Percentiles rank a stretch among this genome's conserved stretches.
phyloP scores from a whole-genome alignment of 2,888 invertebrate genomes.

The Chaetogeoica ovagalla region DNA sequence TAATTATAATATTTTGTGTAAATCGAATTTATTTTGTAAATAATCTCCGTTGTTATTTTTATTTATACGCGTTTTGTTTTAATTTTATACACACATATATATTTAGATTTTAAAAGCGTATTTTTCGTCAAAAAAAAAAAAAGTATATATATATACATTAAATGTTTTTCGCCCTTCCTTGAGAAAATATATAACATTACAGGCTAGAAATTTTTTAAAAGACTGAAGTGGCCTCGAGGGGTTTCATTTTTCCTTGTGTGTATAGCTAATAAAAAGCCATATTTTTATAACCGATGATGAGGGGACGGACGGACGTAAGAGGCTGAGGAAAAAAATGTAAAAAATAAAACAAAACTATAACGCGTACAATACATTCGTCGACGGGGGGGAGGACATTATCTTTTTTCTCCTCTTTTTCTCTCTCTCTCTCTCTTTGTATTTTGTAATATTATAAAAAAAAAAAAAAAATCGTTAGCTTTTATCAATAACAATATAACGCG shows the following conservation, averaged over 20 bases:
- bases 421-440: too few species aligned
- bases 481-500: too few species aligned
- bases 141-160: background rate
- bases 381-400: constrained; percentile 35
- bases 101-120: constrained; percentile 45
- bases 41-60: constrained; percentile 48
- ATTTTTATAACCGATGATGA: constrained; percentile 47
- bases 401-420: constrained; percentile 18
- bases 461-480: too few species aligned
- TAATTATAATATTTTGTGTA: constrained; percentile 37
- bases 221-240: constrained; percentile 50
- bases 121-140: background rate
- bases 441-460: too few species aligned
- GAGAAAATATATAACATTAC: constrained; percentile 38
- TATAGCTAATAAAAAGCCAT: constrained; percentile 52
- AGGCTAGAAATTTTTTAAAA: constrained; percentile 53
- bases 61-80: constrained; percentile 45
- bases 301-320: too few species aligned
- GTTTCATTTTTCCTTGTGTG: constrained; percentile 44
- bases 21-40: constrained; percentile 50
- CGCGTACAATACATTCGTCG: constrained; percentile 31
- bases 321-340: constrained; percentile 1
- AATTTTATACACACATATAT: constrained; percentile 24
- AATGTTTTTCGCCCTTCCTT: constrained; percentile 35
- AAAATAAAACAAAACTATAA: too few species aligned